Evolutionary conservation across 2,797 vertebrate genomes (phyloP).

Genomic region (Tragopan temminckii): DNA sequence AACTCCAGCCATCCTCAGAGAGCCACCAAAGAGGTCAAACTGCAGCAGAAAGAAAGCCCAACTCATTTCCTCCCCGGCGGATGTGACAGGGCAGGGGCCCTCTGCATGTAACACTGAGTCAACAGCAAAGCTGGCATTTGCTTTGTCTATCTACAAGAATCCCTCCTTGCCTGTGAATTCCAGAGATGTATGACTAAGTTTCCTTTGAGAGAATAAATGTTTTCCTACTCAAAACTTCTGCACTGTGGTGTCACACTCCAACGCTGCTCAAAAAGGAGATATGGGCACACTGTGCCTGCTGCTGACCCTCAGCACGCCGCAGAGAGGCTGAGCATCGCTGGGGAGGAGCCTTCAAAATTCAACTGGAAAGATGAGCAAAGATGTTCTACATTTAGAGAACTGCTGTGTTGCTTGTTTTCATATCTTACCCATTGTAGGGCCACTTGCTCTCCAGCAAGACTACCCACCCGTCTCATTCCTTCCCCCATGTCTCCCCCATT

Average conservation of each 20-base stretch:
- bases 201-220: not conserved
- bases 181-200: not conserved
- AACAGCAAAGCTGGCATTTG: not conserved
- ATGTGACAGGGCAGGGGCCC: not conserved
- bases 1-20: not conserved
- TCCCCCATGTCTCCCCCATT: not conserved
- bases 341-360: not conserved
- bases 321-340: not conserved
- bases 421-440: not conserved
- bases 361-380: not conserved
- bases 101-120: not conserved
- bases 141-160: not conserved
- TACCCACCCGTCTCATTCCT: accelerated
- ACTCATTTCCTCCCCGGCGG: not conserved
- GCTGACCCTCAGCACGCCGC: accelerated
- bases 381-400: not conserved
- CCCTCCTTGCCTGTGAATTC: not conserved
- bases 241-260: accelerated
- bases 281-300: accelerated
- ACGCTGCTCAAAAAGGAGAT: not conserved
- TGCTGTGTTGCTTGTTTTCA: not conserved
- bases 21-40: not conserved
- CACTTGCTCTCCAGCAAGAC: not conserved
- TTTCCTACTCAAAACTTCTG: not conserved
- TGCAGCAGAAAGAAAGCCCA: not conserved